Conservation (phyloP, 2,888 invertebrate genomes). For the Opisthograptis luteolata region DNA sequence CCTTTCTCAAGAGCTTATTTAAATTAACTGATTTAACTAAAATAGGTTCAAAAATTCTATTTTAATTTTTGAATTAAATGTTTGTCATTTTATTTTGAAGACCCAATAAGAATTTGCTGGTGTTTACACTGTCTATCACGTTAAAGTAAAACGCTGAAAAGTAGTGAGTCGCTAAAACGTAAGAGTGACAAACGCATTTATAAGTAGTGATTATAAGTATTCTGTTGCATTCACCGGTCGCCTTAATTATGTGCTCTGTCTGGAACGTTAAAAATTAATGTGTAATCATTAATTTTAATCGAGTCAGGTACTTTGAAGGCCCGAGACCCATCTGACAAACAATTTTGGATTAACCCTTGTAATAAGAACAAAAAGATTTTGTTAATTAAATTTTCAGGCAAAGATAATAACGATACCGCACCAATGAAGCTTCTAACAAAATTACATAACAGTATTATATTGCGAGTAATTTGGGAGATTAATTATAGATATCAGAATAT, state of each 20-base stretch:
- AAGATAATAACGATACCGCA: constrained; percentile 26
- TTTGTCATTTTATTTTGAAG: too few relatives aligned
- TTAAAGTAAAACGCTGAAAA: too few relatives aligned
- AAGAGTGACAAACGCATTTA: too few relatives aligned
- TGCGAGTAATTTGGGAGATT: constrained; percentile 30
- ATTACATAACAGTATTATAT: constrained; percentile 33
- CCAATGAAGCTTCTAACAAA: constrained; percentile 20
- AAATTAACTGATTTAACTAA: constrained; percentile 38
- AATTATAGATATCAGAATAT: constrained; percentile 35
- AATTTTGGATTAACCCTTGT: constrained; percentile 24
- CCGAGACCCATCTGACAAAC: constrained; percentile 13
- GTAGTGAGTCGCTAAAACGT: too few relatives aligned
- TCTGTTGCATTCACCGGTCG: background rate
- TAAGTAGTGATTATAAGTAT: too few relatives aligned
- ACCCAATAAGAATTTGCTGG: too few relatives aligned
- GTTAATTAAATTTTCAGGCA: constrained; percentile 31
- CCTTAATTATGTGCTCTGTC: background rate
- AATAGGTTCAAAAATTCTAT: constrained; percentile 11
- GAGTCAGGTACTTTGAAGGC: constrained; percentile 5
- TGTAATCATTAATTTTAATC: constrained; percentile 7
- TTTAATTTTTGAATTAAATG: constrained; percentile 12
- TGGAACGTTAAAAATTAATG: background rate
- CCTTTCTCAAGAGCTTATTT: constrained; percentile 41
- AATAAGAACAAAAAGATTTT: constrained; percentile 24
- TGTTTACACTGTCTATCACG: too few relatives aligned